Conservation (phyloP, 2,797 vertebrate species). For the Enteromius paludinosus region DNA sequence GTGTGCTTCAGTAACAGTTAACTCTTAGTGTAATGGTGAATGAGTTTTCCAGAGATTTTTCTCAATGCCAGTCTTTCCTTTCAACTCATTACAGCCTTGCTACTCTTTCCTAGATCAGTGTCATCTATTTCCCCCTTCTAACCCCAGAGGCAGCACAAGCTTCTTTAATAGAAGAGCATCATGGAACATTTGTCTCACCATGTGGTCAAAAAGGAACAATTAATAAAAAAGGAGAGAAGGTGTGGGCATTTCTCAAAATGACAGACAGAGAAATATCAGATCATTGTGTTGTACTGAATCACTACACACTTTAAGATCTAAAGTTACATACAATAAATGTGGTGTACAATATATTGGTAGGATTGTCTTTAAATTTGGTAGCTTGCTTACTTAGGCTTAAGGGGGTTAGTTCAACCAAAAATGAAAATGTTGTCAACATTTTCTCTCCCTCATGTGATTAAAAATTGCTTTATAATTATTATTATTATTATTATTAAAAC, state of each 20-base stretch:
- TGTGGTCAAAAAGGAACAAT: conserved; percentile 60
- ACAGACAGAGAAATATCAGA: conserved; percentile 55
- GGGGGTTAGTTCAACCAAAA: neutral
- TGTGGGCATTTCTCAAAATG: conserved; percentile 58
- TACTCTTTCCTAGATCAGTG: conserved; percentile 40
- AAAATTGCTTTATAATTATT: neutral
- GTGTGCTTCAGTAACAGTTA: conserved; percentile 61
- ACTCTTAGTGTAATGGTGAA: conserved; percentile 52
- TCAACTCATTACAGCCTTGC: conserved; percentile 45
- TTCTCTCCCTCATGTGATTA: neutral
- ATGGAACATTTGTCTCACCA: conserved; percentile 54
- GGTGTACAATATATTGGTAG: neutral
- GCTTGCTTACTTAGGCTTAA: neutral
- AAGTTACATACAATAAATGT: conserved; percentile 7
- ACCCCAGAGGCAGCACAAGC: conserved; percentile 43
- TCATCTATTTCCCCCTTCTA: conserved; percentile 63
- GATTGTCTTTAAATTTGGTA: neutral
- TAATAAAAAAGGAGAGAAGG: conserved; percentile 55
- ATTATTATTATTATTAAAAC: too few relatives aligned
- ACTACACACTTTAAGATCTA: neutral
- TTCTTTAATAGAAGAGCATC: conserved; percentile 59
- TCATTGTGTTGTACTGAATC: conserved; percentile 27
- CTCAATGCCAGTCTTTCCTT: conserved; percentile 49
- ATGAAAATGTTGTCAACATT: neutral
- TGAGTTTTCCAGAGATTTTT: conserved; percentile 59